Base-by-base conservation (phyloP, 2,888 invertebrate genomes). In the Athrips mouffetella region DNA sequence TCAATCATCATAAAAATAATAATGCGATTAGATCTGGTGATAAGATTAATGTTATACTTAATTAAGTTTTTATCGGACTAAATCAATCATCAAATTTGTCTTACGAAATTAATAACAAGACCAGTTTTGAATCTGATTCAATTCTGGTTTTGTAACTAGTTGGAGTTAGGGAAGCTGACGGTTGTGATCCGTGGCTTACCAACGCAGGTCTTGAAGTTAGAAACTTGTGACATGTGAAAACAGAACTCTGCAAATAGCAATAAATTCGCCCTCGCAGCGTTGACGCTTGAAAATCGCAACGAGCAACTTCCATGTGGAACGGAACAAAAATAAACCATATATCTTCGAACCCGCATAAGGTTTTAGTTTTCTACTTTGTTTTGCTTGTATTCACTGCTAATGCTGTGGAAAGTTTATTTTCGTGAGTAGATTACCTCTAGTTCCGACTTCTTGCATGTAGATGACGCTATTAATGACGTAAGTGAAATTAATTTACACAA, bases 321-420 rank as follows among this genome's bases (percentile, higher is more conserved):
- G 68, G 73, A 81, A 82, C 74, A 78, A 81, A 83, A 84, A 77
- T 77, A 71, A 68, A 76, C 73, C 76, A 78, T 81, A 80, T 81
- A 81, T 83, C 81, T 81, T 77, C 74, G 73, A 70, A 70, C 70
- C 67, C 62, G 63, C 68, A 63, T 56, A 59, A 57, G 63, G 63
- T 65, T 68, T 67, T 45, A 45, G 66, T 68, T 64, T 62, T 62
- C 59, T 59, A 59, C 54, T 58, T 65, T 58, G 54, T 55, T 60
- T 60, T 65, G 61, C 52, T 41, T 41, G 30, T 21, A 35, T 45
- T 45, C 25, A 15, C 35, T 45, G 35, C 45, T 45, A 45, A 45
- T 45, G 45, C 33, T 8, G 18, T 35, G 27, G 27, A 35, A 44
- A 44, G 44, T 44, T 44, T 44, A 31, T 44, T 44, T 44, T 44